Evolutionary conservation across 2,797 vertebrate species (phyloP).

Genomic region (Gallinago nigripennis): DNA sequence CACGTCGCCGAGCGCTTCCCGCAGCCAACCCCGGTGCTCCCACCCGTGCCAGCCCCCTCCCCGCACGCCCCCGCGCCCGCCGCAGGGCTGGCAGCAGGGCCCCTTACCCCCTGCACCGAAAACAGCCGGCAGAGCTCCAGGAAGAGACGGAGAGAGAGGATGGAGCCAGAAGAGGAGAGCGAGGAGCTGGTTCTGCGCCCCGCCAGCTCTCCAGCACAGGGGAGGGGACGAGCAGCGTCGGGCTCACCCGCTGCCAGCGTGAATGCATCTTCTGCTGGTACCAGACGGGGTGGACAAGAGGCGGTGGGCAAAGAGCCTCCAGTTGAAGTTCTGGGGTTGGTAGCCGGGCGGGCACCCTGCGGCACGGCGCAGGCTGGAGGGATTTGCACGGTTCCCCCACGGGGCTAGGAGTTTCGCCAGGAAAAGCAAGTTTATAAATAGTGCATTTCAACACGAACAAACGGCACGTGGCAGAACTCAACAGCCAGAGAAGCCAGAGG

Average conservation of each 20-base stretch:
- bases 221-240: rapidly evolving
- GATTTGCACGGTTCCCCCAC: conserved; percentile 43
- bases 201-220: not conserved
- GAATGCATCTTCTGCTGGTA: rapidly evolving
- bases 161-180: not conserved
- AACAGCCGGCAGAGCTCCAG: not conserved
- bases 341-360: not conserved
- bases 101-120: not conserved
- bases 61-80: not conserved
- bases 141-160: not conserved
- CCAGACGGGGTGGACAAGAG: rapidly evolving
- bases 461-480: not conserved
- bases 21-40: not conserved
- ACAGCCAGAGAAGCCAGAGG: conserved; percentile 17
- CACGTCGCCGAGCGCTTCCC: not conserved
- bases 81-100: not conserved
- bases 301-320: not conserved
- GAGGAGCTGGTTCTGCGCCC: not conserved
- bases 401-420: conserved; percentile 51
- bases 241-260: not conserved
- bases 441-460: conserved; percentile 25
- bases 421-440: conserved; percentile 69
- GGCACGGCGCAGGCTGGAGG: not conserved
- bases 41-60: not conserved
- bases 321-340: not conserved